phyloP scores from a whole-genome alignment of 1,140 invertebrate genomes.

The honey bee (Apis mellifera) region DNA sequence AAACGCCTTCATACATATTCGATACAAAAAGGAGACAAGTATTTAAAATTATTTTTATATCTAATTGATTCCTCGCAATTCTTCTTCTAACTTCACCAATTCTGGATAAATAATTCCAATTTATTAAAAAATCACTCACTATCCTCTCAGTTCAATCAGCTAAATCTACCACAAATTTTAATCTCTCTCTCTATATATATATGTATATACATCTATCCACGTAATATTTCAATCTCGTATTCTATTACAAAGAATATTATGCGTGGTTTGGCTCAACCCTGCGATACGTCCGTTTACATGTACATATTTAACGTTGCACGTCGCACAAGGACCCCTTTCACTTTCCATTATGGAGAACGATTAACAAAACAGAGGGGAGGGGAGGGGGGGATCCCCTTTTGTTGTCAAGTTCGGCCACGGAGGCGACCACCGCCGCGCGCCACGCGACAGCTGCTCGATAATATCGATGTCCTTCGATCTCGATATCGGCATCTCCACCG shows the following conservation, averaged over 20 bases:
- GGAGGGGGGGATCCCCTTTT: conserved; percentile 29
- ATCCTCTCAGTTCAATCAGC: too few relatives aligned
- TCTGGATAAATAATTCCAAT: too few relatives aligned
- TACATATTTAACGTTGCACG: conserved; percentile 41
- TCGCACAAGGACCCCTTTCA: conserved; percentile 31
- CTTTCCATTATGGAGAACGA: conserved; percentile 37
- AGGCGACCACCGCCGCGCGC: conserved; percentile 1
- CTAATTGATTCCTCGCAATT: too few relatives aligned
- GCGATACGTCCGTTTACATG: conserved; percentile 30
- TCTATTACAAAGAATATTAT: conserved; percentile 27
- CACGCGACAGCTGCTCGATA: conserved; percentile 59
- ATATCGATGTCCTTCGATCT: conserved; percentile 55
- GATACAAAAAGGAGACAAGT: too few relatives aligned
- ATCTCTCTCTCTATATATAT: too few relatives aligned
- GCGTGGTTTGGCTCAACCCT: conserved; percentile 5
- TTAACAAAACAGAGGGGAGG: conserved; percentile 42
- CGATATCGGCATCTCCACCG: conserved; percentile 36
- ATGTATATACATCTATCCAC: too few relatives aligned
- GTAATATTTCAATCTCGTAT: conserved; percentile 12
- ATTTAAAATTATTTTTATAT: too few relatives aligned
- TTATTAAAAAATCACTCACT: too few relatives aligned
- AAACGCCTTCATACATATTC: too few relatives aligned
- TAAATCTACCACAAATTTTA: too few relatives aligned
- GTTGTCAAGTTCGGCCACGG: conserved; percentile 27
- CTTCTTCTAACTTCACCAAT: too few relatives aligned